Base-by-base conservation (phyloP, 2,113 vertebrate species). In the Ceyx cyanopectus region DNA sequence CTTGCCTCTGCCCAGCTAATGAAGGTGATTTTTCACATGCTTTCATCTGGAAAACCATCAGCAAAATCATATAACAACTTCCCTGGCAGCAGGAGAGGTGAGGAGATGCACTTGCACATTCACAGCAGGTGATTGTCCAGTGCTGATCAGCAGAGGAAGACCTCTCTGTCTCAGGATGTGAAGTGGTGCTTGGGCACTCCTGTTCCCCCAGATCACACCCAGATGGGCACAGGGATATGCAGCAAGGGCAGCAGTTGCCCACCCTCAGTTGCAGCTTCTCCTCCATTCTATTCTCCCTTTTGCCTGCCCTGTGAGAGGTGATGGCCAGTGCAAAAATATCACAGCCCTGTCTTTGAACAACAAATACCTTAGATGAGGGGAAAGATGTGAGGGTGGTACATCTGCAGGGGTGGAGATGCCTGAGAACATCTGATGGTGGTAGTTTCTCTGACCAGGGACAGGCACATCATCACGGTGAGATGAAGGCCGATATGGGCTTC, bases 31-130 rank as follows among this genome's bases (percentile, higher is more conserved):
- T 96, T 96, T 94, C 60, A 17, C 70, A 78, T 95, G 84, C 88
- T 95, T 96, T 96, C 94, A 93, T 85, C 88, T 92, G 88, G 84
- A 97, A 97, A 95, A 94, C 62, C 73, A 45, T 9, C 8, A 4
- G 79, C 32, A 84, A 87, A 89, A 68, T 89, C 57, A 67, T 57
- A 29, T 86, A 78, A 85, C 84, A 80, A 43, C 84, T 90, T 87
- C 16, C 40, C 72, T 11, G 78, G 89, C 68, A 37, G 81, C 24
- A 6, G 79, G 70, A 76, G 85, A 72, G 34, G 51, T 82, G 85
- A 60, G 67, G 78, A 78, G 73, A 79, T 67, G 61, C 21, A 17
- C 57, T 86, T 61, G 56, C 70, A 29, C 63, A 18, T 76, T 89
- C 54, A 6, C 84, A 87, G 89, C 70, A 43, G 85, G 88, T 43